phyloP scores from a whole-genome alignment of 2,888 invertebrate genomes.

The Liodrosophila aerea region DNA sequence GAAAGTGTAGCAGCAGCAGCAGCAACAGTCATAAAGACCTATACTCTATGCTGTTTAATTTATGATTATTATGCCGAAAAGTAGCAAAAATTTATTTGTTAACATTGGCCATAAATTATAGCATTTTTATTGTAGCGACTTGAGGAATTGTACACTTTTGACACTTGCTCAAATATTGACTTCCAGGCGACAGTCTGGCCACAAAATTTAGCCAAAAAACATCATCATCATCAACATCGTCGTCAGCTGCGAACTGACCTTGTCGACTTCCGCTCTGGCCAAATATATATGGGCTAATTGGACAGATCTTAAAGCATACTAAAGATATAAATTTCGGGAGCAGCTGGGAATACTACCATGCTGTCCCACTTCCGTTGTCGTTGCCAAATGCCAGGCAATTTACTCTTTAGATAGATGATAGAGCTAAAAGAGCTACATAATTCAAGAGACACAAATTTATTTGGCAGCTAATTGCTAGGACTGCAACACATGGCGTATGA shows the following conservation, averaged over 20 bases:
- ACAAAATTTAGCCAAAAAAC: conserved; percentile 18
- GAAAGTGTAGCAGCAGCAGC: no score
- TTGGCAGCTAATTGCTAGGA: conserved; percentile 63
- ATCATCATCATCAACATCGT: conserved; percentile 18
- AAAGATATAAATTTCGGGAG: no score
- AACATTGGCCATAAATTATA: conserved; percentile 55
- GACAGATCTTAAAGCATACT: conserved; percentile 50
- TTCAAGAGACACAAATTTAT: conserved; percentile 56
- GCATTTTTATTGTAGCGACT: conserved; percentile 67
- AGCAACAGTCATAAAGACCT: no score
- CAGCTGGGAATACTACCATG: conserved; percentile 37
- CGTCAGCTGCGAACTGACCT: conserved; percentile 55
- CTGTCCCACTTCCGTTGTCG: conserved; percentile 60
- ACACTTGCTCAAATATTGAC: no score
- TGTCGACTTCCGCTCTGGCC: conserved; percentile 62
- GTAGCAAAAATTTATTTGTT: conserved; percentile 9
- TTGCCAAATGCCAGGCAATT: conserved; percentile 56
- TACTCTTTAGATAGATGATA: conserved; percentile 38
- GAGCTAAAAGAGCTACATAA: conserved; percentile 52
- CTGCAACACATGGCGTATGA: conserved; percentile 71
- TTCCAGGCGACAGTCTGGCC: conserved; percentile 15
- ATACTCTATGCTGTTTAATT: conserved; percentile 38
- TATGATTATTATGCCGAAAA: conserved; percentile 52
- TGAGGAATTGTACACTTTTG: conserved; percentile 22
- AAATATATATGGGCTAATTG: conserved; percentile 70